Evolutionary conservation across 1,140 invertebrate genomes (phyloP), one percentile per base, ranked within the genome.

Genomic region (Zophobas morio): DNA sequence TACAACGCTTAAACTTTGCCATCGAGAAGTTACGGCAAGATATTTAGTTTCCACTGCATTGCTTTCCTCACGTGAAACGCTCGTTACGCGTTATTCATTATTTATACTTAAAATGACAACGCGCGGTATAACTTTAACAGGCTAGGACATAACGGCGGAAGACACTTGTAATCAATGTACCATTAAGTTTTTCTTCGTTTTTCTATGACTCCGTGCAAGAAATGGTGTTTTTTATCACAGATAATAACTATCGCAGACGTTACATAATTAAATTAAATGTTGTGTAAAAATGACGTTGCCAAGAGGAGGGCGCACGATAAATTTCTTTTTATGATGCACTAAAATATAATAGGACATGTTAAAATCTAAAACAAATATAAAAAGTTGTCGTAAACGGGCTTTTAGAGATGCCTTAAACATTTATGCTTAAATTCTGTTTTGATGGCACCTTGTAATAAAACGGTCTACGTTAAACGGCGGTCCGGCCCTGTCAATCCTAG

Each of bases 281-380:
- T 42, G 60, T 66, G 60, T 63, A 63, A 63, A 57, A 63, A 42
- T 42, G 36, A 39, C 42, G 8, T 6, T 32, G n/a, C 33, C 39
- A 36, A 39, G 39, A 40, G 60, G 60, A 37, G 56, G 56, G 54
- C 35, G 54, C 54, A 39, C 6, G 40, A 66, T 66, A 66, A 66
- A 66, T 66, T 46, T 66, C 60, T 46, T 66, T 66, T 66, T 66
- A 66, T 39, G 60, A 66, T 66, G 60, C 33, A 66, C 60, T 66
- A 66, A 66, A 66, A 66, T 66, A 66, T 66, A 66, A 66, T 66
- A 66, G 60, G 60, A 66, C 39, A 66, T 66, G 60, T 66, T 66
- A 66, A 66, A 66, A 66, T 66, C 60, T 66, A 66, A 66, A 66
- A 66, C 60, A 66, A 66, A 66, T 66, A 66, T 66, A 66, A 66